Base-by-base conservation (phyloP, 2,888 invertebrate genomes). In the Iphiclides podalirius region DNA sequence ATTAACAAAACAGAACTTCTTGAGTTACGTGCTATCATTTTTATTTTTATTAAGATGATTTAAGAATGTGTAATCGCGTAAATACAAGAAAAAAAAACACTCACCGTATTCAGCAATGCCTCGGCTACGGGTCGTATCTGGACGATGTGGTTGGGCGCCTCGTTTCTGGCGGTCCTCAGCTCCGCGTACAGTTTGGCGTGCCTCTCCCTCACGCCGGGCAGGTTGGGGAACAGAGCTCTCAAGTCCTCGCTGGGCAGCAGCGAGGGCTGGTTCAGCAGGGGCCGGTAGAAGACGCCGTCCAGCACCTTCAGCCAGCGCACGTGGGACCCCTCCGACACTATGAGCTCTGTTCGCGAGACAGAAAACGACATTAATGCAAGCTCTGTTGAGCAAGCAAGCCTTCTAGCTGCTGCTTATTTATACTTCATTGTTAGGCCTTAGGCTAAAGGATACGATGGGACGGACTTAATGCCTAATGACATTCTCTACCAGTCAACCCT, bases 321-420 rank as follows among this genome's bases (percentile, higher is more conserved):
- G 89, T 98, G 97, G 11, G 96, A 94, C 55, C 94, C 90, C 77
- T 98, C 97, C 9, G 98, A 96, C 69, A 96, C 94, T 66, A 93
- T 93, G 42, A 93, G 75, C 79, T 93, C 93, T 93, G 84, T 11
- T 54, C 54, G n/a, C 16, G 7, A 1, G 13, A 48, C 1, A 17
- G 3, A 6, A 2, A 13, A 20, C 3, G 3, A 20, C 6, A 4
- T 20, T 20, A 20, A 20, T 9, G 1, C 1, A 17, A 17, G 14
- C 37, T 15, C 12, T 17, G 2, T n/a, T 1, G n/a, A n/a, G n/a
- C n/a, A n/a, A n/a, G n/a, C n/a, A n/a, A n/a, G n/a, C n/a, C n/a
- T n/a, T n/a, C n/a, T n/a, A n/a, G n/a, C n/a, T n/a, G n/a, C n/a
- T n/a, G n/a, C n/a, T n/a, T n/a, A n/a, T n/a, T n/a, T n/a, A n/a